Percentiles rank a stretch among this genome's conserved stretches.
Conservation (phyloP, 2,113 vertebrate species). For the Sylvia atricapilla region DNA sequence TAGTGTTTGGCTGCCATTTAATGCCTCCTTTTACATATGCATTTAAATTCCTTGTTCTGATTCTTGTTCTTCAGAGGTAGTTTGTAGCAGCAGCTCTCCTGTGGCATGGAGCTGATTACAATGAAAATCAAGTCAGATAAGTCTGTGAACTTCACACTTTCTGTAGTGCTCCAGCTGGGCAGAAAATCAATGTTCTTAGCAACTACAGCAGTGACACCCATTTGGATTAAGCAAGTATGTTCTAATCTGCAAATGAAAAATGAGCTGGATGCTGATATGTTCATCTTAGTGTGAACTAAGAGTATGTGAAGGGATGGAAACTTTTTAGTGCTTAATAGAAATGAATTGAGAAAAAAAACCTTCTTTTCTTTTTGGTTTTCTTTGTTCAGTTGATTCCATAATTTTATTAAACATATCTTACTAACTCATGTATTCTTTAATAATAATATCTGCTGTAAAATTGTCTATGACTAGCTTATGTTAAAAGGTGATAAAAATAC, state of each 20-base stretch:
- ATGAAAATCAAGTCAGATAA: constrained; percentile 21
- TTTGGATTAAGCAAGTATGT: neutral
- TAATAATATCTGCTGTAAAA: neutral
- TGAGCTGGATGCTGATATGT: neutral
- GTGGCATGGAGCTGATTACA: neutral
- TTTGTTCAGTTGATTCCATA: neutral
- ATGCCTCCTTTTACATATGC: neutral
- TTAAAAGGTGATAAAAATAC: neutral
- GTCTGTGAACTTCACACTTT: constrained; percentile 12
- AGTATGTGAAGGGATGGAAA: neutral
- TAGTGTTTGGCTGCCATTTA: neutral
- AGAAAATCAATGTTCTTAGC: constrained; percentile 44
- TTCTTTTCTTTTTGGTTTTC: neutral
- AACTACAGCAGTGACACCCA: neutral
- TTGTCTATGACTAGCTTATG: neutral
- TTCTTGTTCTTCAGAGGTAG: neutral
- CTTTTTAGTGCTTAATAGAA: neutral
- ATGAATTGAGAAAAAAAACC: neutral
- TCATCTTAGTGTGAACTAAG: neutral
- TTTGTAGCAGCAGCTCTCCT: neutral
- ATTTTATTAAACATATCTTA: neutral
- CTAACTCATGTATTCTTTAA: neutral
- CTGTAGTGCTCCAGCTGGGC: neutral
- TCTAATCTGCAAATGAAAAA: constrained; percentile 11
- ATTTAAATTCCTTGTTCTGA: neutral